Conservation (phyloP, 2,888 invertebrate species). For the Lithophane ornitopus region DNA sequence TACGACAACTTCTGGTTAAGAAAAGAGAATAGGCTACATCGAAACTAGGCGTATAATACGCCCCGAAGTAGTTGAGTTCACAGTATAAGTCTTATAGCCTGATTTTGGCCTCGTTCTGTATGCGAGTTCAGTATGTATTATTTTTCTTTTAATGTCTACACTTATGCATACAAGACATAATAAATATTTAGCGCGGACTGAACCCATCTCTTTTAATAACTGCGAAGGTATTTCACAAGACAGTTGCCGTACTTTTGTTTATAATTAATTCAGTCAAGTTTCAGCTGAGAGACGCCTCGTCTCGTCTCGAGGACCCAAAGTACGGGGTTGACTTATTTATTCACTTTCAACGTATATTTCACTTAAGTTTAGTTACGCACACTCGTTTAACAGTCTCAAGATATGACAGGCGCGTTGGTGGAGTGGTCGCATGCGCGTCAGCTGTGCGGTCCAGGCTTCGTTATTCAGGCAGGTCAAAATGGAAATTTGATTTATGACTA, state of each 20-base stretch:
- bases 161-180: background rate
- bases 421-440: background rate
- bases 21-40: background rate
- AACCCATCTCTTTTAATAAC: slow-evolving; percentile 42
- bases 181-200: slow-evolving; percentile 36
- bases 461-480: background rate
- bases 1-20: background rate
- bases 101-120: background rate
- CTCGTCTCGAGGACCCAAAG: slow-evolving; percentile 46
- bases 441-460: background rate
- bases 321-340: slow-evolving; percentile 66
- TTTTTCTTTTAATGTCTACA: background rate
- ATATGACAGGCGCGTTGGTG: slow-evolving; percentile 5
- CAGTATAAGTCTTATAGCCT: background rate
- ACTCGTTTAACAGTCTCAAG: slow-evolving; percentile 24
- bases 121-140: background rate
- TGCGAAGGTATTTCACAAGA: slow-evolving; percentile 61
- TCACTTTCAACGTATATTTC: slow-evolving; percentile 59
- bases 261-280: slow-evolving; percentile 78
- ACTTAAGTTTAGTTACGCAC: slow-evolving; percentile 50
- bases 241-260: slow-evolving; percentile 73
- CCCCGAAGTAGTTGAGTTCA: background rate
- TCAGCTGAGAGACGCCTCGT: slow-evolving; percentile 62
- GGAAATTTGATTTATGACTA: background rate
- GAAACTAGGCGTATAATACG: background rate